These are phyloP conservation scores for Apistogramma diplotaenia DNA, from an alignment of 2,113 vertebrate species.

Conservation along the genomic window DNA sequence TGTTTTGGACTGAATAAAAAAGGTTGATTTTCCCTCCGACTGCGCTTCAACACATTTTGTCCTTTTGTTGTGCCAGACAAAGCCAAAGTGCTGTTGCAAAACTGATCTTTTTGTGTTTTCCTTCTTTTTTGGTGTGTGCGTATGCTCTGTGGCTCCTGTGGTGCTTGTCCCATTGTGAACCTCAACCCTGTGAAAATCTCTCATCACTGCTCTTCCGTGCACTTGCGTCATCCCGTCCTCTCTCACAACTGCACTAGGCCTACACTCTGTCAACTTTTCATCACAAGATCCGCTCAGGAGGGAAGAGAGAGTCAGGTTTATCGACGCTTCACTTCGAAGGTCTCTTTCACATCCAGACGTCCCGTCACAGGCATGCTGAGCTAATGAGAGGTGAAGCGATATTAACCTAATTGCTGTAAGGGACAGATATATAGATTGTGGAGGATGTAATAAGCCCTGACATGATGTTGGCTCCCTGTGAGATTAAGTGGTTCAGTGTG, in stretches of 20 bases:
- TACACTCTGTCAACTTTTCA: neutral
- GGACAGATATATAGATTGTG: constrained; percentile 64
- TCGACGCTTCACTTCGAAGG: constrained; percentile 27
- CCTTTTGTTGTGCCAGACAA: constrained; percentile 47
- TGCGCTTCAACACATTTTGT: constrained; percentile 30
- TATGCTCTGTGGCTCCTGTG: neutral
- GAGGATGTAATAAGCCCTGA: constrained; percentile 59
- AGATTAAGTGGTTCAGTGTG: neutral
- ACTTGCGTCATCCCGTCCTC: constrained; percentile 9
- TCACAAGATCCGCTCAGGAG: constrained; percentile 7
- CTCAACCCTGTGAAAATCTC: constrained; percentile 31
- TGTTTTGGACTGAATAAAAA: constrained; percentile 29
- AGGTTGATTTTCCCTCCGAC: constrained; percentile 34
- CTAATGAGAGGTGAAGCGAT: constrained; percentile 61
- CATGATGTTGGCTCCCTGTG: constrained; percentile 1
- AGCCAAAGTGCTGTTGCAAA: constrained; percentile 56
- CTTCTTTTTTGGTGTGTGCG: neutral
- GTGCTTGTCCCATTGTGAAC: constrained; percentile 51
- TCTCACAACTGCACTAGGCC: neutral
- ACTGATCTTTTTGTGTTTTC: constrained; percentile 47
- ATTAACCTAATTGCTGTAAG: constrained; percentile 69
- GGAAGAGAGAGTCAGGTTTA: constrained; percentile 5
- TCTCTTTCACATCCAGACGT: constrained; percentile 30
- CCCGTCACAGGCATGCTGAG: constrained; percentile 44
- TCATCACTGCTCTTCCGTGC: constrained; percentile 15